Percentiles rank a stretch among this genome's conserved stretches.
Conservation (phyloP, 2,888 invertebrate genomes). For the Tachina fera region DNA sequence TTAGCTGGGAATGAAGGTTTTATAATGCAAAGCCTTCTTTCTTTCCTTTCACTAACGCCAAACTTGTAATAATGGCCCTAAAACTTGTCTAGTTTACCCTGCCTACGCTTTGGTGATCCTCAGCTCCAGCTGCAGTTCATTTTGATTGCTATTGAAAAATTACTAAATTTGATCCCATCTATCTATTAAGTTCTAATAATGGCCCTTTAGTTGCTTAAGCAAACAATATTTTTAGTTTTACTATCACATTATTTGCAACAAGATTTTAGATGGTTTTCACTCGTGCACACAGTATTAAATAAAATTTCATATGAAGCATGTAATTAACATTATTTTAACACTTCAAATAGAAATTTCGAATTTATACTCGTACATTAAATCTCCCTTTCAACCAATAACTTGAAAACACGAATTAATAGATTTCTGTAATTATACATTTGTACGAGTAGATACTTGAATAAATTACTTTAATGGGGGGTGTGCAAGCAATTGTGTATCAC, state of each 20-base stretch:
- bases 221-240: not conserved
- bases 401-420: slow-evolving; percentile 41
- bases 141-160: no score
- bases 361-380: slow-evolving; percentile 41
- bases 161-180: no score
- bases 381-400: slow-evolving; percentile 23
- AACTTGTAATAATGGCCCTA: no score
- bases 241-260: not conserved
- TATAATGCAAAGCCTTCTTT: no score
- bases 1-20: no score
- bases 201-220: not conserved
- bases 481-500: slow-evolving; percentile 61
- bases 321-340: slow-evolving; percentile 65
- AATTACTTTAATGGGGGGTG: slow-evolving; percentile 28
- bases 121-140: no score
- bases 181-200: not conserved
- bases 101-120: no score
- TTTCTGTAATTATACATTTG: slow-evolving; percentile 42
- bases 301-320: slow-evolving; percentile 21
- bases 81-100: no score
- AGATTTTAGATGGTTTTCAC: slow-evolving; percentile 26
- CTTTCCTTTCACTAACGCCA: no score
- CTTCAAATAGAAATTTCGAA: slow-evolving; percentile 46
- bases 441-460: not conserved
- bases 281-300: slow-evolving; percentile 23